A percentile compares a stretch with the other conserved stretches of the same genome.
Evolutionary conservation across 2,797 vertebrate species (phyloP).

Genomic region (Manis pentadactyla): DNA sequence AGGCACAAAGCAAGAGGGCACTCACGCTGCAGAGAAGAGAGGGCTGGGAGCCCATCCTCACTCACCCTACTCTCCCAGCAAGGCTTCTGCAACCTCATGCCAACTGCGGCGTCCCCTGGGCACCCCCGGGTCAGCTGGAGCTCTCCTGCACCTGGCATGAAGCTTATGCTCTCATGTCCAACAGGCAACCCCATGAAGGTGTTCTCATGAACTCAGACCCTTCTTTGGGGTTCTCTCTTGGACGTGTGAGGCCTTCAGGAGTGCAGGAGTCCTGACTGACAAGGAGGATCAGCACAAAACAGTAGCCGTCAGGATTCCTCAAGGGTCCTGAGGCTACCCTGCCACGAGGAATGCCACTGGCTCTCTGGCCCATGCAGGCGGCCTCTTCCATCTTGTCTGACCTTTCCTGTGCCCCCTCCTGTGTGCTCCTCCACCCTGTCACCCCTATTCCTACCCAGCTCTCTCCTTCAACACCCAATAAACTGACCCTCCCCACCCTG

Average conservation of each 20-base stretch:
- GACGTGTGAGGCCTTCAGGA: neutral
- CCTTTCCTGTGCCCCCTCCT: neutral
- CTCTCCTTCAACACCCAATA: neutral
- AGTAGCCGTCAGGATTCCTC: neutral
- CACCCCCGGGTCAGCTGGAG: neutral
- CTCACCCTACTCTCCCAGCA: neutral
- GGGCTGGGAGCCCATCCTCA: neutral
- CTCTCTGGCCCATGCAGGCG: neutral
- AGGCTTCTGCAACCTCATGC: neutral
- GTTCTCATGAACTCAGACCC: neutral
- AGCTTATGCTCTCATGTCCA: neutral
- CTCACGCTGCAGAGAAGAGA: neutral
- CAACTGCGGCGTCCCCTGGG: neutral
- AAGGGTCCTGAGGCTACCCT: neutral
- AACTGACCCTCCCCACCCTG: rapidly evolving
- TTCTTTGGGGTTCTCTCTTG: neutral
- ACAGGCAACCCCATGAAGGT: neutral
- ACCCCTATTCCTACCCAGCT: neutral
- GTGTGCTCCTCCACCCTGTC: neutral
- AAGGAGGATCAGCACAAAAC: neutral
- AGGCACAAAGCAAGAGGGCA: neutral
- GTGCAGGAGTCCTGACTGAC: neutral
- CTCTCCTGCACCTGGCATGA: neutral
- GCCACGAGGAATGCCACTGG: neutral
- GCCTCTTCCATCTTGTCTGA: neutral